phyloP scores from a whole-genome alignment of 2,113 vertebrate genomes.

The Callipepla squamata region DNA sequence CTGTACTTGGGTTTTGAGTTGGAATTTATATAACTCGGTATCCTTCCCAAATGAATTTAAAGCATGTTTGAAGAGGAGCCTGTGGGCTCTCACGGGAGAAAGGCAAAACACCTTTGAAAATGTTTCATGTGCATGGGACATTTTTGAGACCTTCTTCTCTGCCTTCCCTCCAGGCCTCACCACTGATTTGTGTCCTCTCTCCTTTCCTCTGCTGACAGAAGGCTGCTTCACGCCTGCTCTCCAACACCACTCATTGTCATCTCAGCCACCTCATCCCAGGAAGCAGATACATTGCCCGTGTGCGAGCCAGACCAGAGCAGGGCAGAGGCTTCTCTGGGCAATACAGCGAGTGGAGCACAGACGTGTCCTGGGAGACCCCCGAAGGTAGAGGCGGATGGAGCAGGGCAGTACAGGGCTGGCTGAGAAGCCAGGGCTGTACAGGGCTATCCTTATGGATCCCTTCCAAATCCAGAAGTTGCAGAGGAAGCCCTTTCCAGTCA shows the following conservation, averaged over 20 bases:
- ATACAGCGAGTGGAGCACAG: constrained; percentile 71
- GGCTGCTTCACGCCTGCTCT: neutral
- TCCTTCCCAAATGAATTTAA: neutral
- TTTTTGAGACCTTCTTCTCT: neutral
- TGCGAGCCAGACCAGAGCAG: constrained; percentile 19
- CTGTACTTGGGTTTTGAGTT: neutral
- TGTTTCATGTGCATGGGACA: neutral
- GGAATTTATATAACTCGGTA: neutral
- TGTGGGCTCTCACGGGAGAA: neutral
- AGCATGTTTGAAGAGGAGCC: fast-evolving
- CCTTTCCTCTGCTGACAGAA: constrained; percentile 32
- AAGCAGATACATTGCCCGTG: constrained; percentile 69
- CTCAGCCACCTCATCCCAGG: constrained; percentile 54
- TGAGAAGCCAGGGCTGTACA: neutral
- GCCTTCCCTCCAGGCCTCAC: neutral
- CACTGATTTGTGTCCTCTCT: neutral
- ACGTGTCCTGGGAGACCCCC: constrained; percentile 50
- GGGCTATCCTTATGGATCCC: neutral
- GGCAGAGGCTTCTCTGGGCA: neutral
- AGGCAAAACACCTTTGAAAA: neutral
- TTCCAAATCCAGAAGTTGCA: neutral
- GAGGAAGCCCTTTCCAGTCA: neutral
- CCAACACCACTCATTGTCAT: neutral
- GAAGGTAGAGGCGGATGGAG: constrained; percentile 52
- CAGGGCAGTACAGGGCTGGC: fast-evolving